These are phyloP conservation scores for Mycetomoellerius zeteki DNA, from an alignment of 1,140 invertebrate genomes.

Conservation along the genomic window DNA sequence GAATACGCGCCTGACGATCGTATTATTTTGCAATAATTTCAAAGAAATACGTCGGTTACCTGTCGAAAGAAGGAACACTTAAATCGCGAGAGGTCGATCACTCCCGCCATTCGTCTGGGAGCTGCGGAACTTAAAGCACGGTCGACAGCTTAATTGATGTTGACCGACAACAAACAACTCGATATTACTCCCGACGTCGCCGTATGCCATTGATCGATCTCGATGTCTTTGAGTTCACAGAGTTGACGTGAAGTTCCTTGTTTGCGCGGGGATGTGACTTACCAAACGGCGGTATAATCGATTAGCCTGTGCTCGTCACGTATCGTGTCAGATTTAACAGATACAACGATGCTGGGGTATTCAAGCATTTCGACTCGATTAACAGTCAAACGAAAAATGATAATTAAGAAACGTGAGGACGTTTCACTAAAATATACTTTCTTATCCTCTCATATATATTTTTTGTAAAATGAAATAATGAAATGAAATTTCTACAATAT, in stretches of 20 bases:
- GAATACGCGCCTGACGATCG: constrained; percentile 13
- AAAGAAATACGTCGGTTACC: constrained; percentile 37
- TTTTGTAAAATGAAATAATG: neutral
- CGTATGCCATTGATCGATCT: constrained; percentile 52
- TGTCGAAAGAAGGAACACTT: constrained; percentile 25
- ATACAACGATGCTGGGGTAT: neutral
- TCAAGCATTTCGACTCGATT: neutral
- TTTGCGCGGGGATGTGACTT: constrained; percentile 21
- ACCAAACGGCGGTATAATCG: constrained; percentile 43
- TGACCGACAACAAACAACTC: constrained; percentile 71
- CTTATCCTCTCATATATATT: neutral
- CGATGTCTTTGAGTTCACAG: constrained; percentile 51
- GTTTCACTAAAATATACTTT: too few species aligned
- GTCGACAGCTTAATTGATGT: constrained; percentile 71
- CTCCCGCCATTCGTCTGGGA: constrained; percentile 13
- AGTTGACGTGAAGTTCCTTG: constrained; percentile 53
- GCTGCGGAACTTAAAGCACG: constrained; percentile 36
- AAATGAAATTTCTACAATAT: too few species aligned
- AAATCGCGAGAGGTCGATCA: constrained; percentile 54
- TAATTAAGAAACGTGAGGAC: neutral
- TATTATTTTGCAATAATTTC: constrained; percentile 53
- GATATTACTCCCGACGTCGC: constrained; percentile 58
- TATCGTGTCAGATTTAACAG: constrained; percentile 59
- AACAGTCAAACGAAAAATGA: neutral
- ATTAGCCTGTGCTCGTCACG: constrained; percentile 51